Conservation (phyloP, 2,113 vertebrate species). For the Dunckerocampus dactyliophorus region DNA sequence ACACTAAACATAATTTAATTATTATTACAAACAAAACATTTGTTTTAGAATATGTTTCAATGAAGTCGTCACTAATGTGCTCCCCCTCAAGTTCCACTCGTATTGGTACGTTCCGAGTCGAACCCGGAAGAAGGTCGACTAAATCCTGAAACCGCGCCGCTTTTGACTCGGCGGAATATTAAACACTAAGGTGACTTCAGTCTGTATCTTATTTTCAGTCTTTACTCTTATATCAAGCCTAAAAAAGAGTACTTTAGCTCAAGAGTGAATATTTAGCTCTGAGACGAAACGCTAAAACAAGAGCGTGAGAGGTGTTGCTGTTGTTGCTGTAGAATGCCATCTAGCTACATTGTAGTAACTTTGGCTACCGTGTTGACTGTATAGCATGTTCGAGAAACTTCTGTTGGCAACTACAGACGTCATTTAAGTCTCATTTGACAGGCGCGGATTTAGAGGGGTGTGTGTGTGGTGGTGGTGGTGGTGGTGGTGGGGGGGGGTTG, state of each 20-base stretch:
- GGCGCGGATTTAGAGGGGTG: too few species aligned
- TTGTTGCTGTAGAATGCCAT: neutral
- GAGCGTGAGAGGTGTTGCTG: neutral
- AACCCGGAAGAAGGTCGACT: slow-evolving; percentile 46
- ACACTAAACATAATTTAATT: too few species aligned
- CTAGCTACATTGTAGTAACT: neutral
- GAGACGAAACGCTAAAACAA: neutral
- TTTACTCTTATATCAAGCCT: neutral
- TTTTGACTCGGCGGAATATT: slow-evolving; percentile 18
- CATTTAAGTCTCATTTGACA: too few species aligned
- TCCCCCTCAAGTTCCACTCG: neutral
- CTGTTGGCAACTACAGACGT: too few species aligned
- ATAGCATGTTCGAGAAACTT: too few species aligned
- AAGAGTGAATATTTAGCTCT: neutral
- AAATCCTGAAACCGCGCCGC: slow-evolving; percentile 25
- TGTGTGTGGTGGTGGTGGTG: too few species aligned
- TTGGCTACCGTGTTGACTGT: too few species aligned
- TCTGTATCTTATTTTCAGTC: neutral
- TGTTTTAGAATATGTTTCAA: neutral
- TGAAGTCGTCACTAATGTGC: neutral
- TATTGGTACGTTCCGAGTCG: slow-evolving; percentile 44
- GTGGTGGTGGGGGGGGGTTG: too few species aligned
- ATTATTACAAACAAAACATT: neutral
- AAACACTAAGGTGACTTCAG: slow-evolving; percentile 1
- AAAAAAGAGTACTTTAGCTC: neutral